Base-by-base conservation (phyloP, 2,797 vertebrate species). In the Austrolebias charrua region DNA sequence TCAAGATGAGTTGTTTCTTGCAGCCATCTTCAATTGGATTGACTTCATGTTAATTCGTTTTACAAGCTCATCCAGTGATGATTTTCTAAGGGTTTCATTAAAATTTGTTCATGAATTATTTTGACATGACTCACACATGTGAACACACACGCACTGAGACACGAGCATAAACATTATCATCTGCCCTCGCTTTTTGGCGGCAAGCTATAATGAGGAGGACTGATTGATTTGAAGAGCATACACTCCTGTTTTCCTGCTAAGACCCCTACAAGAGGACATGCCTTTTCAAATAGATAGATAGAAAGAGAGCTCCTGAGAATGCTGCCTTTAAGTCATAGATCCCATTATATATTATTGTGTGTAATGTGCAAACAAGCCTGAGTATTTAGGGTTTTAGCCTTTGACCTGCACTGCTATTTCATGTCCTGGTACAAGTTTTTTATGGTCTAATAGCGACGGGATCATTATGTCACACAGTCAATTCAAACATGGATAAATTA, bases 141-240 rank as follows among this genome's bases (percentile, higher is more conserved):
- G 31, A 33, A 11, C 10, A 11, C 38, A 40, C 38, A 40, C 38
- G 12, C 38, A 40, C 11, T 12, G 2, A 40, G 38, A 40, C 38
- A 40, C 11, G 4, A 12, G 38, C 38, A 38, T 10, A 38, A 38
- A 33, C 31, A 35, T 35, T 13, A 40, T 40, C 38, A 40, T 40
- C 38, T 40, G 11, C 38, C 38, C 12, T 40, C 12, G 38, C 38
- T 11, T 40, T 13, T 40, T 40, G 38, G 38, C 38, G 3, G 38
- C 11, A 4, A 12, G 38, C 38, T 11, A 40, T 40, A 40, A 76
- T 63, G 78, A 84, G 68, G 71, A 74, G 71, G 81, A 84, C 78
- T 87, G 79, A 89, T 90, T 84, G 57, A 89, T 89, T 88, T 89
- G 73, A 76, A 86, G 84, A 49, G 60, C 82, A 75, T 60, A 48